phyloP scores from a whole-genome alignment of 2,113 vertebrate species.

The Apodemus sylvaticus region DNA sequence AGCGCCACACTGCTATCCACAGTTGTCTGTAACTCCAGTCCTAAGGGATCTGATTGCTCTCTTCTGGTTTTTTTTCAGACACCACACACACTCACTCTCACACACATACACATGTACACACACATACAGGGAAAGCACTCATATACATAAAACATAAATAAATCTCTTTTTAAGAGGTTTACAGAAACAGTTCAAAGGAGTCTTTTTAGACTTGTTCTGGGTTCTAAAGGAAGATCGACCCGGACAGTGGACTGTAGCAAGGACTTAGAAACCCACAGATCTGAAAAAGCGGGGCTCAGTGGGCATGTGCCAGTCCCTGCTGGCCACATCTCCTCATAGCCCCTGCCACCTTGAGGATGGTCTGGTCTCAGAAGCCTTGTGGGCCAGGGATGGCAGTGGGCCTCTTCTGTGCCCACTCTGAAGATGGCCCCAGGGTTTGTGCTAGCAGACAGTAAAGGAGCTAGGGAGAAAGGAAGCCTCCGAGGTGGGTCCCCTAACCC shows the following conservation, averaged over 20 bases:
- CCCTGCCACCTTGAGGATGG: background rate
- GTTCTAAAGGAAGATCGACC: background rate
- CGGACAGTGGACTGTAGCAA: background rate
- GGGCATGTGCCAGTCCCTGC: accelerated
- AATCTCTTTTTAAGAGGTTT: background rate
- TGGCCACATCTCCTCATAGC: background rate
- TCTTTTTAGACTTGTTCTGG: background rate
- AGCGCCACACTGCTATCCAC: background rate
- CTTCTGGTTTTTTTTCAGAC: background rate
- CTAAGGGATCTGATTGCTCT: too few species aligned
- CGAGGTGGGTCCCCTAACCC: too few species aligned
- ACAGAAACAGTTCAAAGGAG: background rate
- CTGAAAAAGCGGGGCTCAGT: background rate
- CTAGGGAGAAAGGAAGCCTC: background rate
- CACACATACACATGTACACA: too few species aligned
- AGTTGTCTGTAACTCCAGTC: background rate
- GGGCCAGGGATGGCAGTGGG: background rate
- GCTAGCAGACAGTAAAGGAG: background rate
- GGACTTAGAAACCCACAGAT: background rate
- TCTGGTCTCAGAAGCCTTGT: background rate
- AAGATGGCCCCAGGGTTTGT: background rate
- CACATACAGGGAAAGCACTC: background rate
- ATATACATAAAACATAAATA: background rate
- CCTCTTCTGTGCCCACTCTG: background rate
- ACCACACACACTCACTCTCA: background rate